Conservation (phyloP, 2,113 vertebrate genomes). For the Gymnogyps californianus region DNA sequence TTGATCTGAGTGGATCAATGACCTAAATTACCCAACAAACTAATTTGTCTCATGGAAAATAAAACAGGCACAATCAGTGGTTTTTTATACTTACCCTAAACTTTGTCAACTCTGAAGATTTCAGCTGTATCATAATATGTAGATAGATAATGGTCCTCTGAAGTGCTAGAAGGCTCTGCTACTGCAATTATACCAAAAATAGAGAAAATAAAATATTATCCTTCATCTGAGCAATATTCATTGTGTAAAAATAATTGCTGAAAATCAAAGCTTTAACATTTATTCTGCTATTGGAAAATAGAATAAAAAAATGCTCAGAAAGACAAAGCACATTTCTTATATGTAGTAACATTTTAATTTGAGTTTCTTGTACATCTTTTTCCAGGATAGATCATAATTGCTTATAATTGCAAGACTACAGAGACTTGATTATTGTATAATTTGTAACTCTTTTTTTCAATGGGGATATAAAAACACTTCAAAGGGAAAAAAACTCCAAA, state of each 20-base stretch:
- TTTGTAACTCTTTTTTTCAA: background rate
- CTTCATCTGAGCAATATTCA: background rate
- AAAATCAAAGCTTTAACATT: background rate
- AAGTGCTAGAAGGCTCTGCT: background rate
- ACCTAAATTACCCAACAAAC: background rate
- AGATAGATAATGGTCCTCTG: background rate
- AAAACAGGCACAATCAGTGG: rapidly evolving
- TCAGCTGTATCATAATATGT: background rate
- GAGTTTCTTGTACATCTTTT: background rate
- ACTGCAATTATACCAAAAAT: background rate
- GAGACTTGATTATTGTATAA: background rate
- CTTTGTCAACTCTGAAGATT: background rate
- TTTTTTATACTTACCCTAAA: background rate
- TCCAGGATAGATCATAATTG: background rate
- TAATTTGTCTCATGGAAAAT: background rate
- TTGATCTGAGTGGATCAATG: background rate
- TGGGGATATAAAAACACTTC: background rate
- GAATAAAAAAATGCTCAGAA: background rate
- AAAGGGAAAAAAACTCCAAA: background rate
- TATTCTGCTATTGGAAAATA: background rate
- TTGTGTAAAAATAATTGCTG: background rate
- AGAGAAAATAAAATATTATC: background rate
- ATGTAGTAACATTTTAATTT: background rate
- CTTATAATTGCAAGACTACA: background rate
- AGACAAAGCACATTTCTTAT: background rate